Evolutionary conservation across 2,797 vertebrate species (phyloP), one percentile per base, ranked within the genome.

Genomic region (Hoplostethus atlanticus): DNA sequence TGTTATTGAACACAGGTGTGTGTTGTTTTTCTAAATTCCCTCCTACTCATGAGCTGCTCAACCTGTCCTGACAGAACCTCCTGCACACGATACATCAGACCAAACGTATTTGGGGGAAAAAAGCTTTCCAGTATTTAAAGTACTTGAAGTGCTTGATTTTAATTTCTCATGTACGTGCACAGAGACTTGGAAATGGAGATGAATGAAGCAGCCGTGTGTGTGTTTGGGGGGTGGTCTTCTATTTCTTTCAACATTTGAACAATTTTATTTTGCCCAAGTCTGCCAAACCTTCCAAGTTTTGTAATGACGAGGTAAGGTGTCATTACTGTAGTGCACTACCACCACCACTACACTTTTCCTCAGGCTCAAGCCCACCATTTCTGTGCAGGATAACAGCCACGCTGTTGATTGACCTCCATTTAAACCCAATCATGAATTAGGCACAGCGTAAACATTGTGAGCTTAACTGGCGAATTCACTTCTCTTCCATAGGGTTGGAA

Each of bases 1-100:
- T 17, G 11, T 48, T n/a, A 25, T 31, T 28, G 21, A 71, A 42
- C 28, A 38, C 9, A 13, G 16, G 40, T 28, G 7, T 46, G 1
- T 21, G 21, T 21, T 21, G 21, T 21, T 21, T 21, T 7, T 55
- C 48, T 25, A 31, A 30, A 77, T 73, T 80, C 73, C 36, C 12
- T 78, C 51, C 54, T 21, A 4, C 17, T 44, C n/a, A 40, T 17
- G 5, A 52, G 44, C 56, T 52, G 81, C 31, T 38, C 17, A 16
- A 10, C 25, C 52, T 55, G 52, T 31, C 30, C n/a, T 5, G 38
- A 13, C 17, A 8, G 17, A 17, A 36, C 21, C 21, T n/a, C 40
- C 38, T 38, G 16, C 34, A 21, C 11, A 0, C 28, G n/a, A 4
- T 17, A 2, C 21, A 4, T 58, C 4, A 48, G 10, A 28, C 0